Evolutionary conservation across 2,888 invertebrate genomes (phyloP), one percentile per base, ranked within the genome.

Genomic region (Campoplex nolae): DNA sequence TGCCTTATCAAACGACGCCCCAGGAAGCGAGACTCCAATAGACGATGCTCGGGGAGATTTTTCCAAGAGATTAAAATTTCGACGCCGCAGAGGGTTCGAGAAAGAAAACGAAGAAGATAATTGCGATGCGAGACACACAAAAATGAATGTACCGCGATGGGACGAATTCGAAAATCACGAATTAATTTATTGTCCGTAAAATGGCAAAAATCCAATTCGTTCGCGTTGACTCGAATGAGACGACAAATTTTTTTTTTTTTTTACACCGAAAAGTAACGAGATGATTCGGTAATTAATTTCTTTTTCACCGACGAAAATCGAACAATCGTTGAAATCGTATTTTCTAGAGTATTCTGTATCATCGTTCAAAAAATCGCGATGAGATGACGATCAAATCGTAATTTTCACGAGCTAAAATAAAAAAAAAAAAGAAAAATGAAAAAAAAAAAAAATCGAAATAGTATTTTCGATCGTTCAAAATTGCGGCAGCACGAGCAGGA

Each of bases 1-100:
- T 96, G 78, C 96, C 96, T 1, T 96, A 96, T 91, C 96, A 96
- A 90, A 95, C 96, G 73, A 96, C 96, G 84, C 96, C 97, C 84
- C 97, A 97, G 94, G 97, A 97, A 94, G 97, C 97, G 71, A 95
- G 97, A 93, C 96, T 97, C 95, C 97, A 97, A 95, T 97, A 96
- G 91, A 88, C 62, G 78, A 54, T 18, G 28, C 35, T 42, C 73
- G 48, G n/a, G 18, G 18, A 58, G 42, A 48, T 62, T 11, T 56
- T 74, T 38, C 42, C 76, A 48, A 65, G 70, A 83, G 75, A 80
- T 18, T 58, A 62, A 73, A 85, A 56, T 76, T 45, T 38, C 28
- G 42, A 80, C 62, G 56, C 35, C 74, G 11, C 62, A 35, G 58
- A 70, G 56, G 65, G 38, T 70, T 71, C 45, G 76, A 73, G 42